Evolutionary conservation across 1,140 invertebrate genomes (phyloP).

Genomic region (Aricia agestis): DNA sequence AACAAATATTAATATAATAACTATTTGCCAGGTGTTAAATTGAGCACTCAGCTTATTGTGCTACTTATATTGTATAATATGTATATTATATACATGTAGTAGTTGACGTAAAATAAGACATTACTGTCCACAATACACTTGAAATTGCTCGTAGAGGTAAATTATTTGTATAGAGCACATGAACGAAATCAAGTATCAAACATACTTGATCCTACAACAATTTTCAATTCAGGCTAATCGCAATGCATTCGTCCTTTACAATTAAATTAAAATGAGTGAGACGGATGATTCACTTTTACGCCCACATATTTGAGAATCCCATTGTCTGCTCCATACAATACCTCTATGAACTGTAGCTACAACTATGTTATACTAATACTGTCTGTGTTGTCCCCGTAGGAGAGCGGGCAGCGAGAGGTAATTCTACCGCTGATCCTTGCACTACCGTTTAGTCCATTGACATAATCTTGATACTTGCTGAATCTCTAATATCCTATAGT

Average conservation of each 20-base stretch:
- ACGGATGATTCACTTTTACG: neutral
- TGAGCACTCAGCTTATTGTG: too few species aligned
- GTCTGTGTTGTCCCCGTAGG: slow-evolving; percentile 74
- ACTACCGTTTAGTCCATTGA: slow-evolving; percentile 53
- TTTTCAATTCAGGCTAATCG: too few species aligned
- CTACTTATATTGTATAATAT: too few species aligned
- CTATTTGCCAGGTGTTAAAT: neutral
- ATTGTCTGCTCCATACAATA: neutral
- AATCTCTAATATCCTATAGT: neutral
- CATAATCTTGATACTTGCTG: slow-evolving; percentile 26
- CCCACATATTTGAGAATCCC: neutral
- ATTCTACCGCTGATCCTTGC: slow-evolving; percentile 67
- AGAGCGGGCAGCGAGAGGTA: slow-evolving; percentile 75
- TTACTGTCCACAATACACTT: too few species aligned
- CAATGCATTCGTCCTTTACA: neutral
- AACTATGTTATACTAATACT: slow-evolving; percentile 48
- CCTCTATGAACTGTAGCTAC: neutral
- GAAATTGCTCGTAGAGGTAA: too few species aligned
- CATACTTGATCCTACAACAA: neutral
- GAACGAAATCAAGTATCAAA: too few species aligned
- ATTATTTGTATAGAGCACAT: too few species aligned
- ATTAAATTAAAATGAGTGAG: neutral
- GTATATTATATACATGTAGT: too few species aligned
- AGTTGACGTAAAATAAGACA: too few species aligned
- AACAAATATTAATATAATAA: too few species aligned